Base-by-base conservation (phyloP, 1,140 invertebrate species). In the Idris sp. region DNA sequence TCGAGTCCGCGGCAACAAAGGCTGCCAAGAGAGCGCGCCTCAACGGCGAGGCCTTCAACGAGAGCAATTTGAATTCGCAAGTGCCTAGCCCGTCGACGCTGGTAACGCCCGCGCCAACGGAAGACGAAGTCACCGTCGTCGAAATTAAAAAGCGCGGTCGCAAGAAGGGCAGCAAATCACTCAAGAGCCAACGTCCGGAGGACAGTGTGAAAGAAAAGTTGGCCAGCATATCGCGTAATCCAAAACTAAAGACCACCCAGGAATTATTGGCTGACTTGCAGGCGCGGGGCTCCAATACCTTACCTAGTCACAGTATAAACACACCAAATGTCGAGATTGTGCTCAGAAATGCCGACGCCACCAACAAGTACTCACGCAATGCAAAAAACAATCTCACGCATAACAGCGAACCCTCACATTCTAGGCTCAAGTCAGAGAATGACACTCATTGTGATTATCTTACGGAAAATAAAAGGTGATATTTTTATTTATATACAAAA, bases 181-280 rank as follows among this genome's bases (percentile, higher is more conserved):
- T 87, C 35, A 89, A 89, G 43, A 88, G 87, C 51, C 88, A 88
- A 74, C 67, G 86, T 5, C 40, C 87, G 30, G 89, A 90, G 28
- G 90, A 91, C 44, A 88, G 89, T 61, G 87, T 92, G 22, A 91
- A 91, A 72, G 90, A 91, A 74, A 92, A 92, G 81, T 83, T 92
- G 65, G 91, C 90, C 25, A 89, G 90, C 71, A 89, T 91, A 30
- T 88, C 89, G 13, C 88, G 91, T 26, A 91, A 89, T 76, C 90
- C 92, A 62, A 91, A 95, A 88, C 90, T 96, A 0, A 96, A 95
- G 89, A 96, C 94, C 1, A 96, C 94, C 14, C 93, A 94, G 77
- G 93, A 96, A 81, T 82, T 96, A 11, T 89, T 96, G 46, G 93
- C 93, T 28, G 92, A 94, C 79, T 87, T 96, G 56, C 92, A 93